Evolutionary conservation across 1,140 invertebrate genomes (phyloP).

Genomic region (Ptiloglossa arizonensis): DNA sequence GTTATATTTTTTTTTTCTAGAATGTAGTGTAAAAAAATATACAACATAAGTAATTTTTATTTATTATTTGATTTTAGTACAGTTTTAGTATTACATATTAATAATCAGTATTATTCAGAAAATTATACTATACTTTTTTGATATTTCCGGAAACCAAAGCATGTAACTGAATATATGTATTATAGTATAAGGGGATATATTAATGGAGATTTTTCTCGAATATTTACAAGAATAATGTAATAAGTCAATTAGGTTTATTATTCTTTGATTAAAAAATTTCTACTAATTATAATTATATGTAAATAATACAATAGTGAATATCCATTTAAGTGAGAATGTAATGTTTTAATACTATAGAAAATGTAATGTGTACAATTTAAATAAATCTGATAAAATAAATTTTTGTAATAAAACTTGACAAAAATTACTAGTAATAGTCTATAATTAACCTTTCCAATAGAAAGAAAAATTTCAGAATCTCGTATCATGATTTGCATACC

Average conservation of each 20-base stretch:
- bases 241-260: slow-evolving; percentile 2
- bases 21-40: not conserved
- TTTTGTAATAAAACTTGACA: slow-evolving; percentile 43
- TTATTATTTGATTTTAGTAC: not conserved
- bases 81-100: not conserved
- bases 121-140: too few relatives aligned
- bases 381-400: slow-evolving; percentile 48
- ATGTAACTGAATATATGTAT: not conserved
- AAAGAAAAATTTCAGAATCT: slow-evolving; percentile 65
- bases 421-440: slow-evolving; percentile 54
- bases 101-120: not conserved
- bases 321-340: slow-evolving; percentile 47
- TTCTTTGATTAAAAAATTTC: slow-evolving; percentile 1
- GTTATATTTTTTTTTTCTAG: not conserved
- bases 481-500: slow-evolving; percentile 76
- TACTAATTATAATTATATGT: slow-evolving; percentile 47
- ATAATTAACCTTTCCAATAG: slow-evolving; percentile 57
- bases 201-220: not conserved
- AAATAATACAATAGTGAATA: slow-evolving; percentile 50
- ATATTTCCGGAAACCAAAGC: too few relatives aligned
- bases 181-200: too few relatives aligned
- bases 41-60: not conserved
- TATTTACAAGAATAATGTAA: not conserved
- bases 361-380: slow-evolving; percentile 51
- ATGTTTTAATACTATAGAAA: slow-evolving; percentile 46